These are phyloP conservation scores for Neocrepidodera transversa DNA, from an alignment of 2,888 invertebrate species.

Conservation along the genomic window DNA sequence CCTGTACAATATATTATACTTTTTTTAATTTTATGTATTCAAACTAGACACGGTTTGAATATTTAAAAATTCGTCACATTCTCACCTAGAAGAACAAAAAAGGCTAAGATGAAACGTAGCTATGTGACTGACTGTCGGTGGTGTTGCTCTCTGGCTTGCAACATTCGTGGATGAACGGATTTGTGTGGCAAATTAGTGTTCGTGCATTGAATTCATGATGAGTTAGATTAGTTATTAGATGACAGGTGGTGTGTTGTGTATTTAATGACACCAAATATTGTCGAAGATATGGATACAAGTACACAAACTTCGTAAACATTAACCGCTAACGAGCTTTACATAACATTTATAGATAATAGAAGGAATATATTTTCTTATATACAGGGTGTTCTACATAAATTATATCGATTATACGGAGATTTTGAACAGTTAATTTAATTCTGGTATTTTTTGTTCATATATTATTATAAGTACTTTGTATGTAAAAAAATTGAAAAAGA, in stretches of 20 bases:
- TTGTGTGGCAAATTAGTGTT: slow-evolving; percentile 57
- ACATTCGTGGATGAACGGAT: slow-evolving; percentile 45
- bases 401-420: no score
- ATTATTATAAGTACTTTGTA: no score
- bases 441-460: no score
- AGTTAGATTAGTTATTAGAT: slow-evolving; percentile 55
- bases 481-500: no score
- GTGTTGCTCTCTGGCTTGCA: slow-evolving; percentile 17
- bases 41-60: no score
- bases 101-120: neutral
- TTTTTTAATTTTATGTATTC: no score
- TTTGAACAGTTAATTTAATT: no score
- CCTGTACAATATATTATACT: no score
- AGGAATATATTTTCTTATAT: no score
- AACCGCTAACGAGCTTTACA: neutral
- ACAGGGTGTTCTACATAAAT: no score
- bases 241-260: slow-evolving; percentile 50
- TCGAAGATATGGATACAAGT: neutral
- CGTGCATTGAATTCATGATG: slow-evolving; percentile 57
- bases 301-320: neutral
- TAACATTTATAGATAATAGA: neutral
- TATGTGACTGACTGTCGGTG: neutral
- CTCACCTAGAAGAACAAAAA: neutral
- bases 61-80: no score
- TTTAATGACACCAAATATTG: slow-evolving; percentile 31